Evolutionary conservation across 1,140 invertebrate species (phyloP).

Genomic region (Danaus plexippus): DNA sequence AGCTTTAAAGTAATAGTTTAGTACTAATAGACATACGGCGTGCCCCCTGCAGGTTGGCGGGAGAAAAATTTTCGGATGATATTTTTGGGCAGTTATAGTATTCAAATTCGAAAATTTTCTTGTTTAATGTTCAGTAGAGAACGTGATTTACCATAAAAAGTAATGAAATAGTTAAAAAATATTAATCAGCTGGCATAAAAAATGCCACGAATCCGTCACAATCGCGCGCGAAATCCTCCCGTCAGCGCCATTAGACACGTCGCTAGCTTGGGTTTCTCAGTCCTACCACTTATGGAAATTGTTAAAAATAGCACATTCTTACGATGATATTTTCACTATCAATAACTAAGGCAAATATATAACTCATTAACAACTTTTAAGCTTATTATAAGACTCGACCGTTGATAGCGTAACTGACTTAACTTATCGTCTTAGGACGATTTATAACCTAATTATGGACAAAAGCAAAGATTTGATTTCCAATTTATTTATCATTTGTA

Average conservation of each 20-base stretch:
- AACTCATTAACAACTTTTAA: conserved; percentile 27
- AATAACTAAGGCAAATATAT: conserved; percentile 24
- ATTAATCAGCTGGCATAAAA: conserved; percentile 59
- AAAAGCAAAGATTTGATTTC: conserved; percentile 27
- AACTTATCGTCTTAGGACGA: conserved; percentile 54
- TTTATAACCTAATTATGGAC: conserved; percentile 63
- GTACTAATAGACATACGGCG: conserved; percentile 39
- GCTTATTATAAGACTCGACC: conserved; percentile 28
- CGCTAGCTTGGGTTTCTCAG: conserved; percentile 64
- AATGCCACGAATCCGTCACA: conserved; percentile 70
- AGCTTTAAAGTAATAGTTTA: conserved; percentile 26
- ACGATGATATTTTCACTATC: conserved; percentile 31
- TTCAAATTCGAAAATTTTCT: conserved; percentile 23
- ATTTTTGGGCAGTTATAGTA: conserved; percentile 30
- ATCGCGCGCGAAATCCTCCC: conserved; percentile 70
- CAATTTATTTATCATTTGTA: conserved; percentile 17
- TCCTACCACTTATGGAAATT: conserved; percentile 66
- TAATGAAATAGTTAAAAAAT: conserved; percentile 35
- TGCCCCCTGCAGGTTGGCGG: conserved; percentile 67
- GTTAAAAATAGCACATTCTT: conserved; percentile 61
- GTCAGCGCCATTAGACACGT: conserved; percentile 72
- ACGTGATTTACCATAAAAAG: conserved; percentile 30
- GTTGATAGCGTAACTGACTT: conserved; percentile 51
- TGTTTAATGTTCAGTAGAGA: conserved; percentile 33
- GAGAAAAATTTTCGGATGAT: conserved; percentile 50